Evolutionary conservation across 2,888 invertebrate genomes (phyloP).

Genomic region (Aphodius granarius): DNA sequence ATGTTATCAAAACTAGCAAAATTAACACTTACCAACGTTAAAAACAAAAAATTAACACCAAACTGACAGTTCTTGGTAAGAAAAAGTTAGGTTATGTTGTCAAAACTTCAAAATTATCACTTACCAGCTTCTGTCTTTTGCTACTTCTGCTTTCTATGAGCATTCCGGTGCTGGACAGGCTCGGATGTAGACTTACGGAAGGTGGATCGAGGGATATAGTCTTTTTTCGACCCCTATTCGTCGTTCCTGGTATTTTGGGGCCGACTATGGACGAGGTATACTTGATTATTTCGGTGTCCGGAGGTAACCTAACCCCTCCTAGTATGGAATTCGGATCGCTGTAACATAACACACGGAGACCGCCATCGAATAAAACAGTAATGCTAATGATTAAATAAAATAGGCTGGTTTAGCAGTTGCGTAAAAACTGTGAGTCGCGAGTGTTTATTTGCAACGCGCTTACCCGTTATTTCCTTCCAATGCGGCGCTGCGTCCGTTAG

Average conservation of each 20-base stretch:
- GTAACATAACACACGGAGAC: constrained; percentile 40
- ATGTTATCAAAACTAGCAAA: no score
- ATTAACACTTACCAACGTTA: no score
- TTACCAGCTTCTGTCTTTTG: constrained; percentile 52
- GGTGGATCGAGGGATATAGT: constrained; percentile 84
- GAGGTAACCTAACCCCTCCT: constrained; percentile 81
- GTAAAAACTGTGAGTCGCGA: background rate
- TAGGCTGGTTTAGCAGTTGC: background rate
- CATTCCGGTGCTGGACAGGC: constrained; percentile 53
- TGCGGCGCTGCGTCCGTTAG: constrained; percentile 61
- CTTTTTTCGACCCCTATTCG: constrained; percentile 84
- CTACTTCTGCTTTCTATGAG: constrained; percentile 55
- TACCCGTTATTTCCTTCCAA: constrained; percentile 73
- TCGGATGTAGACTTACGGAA: constrained; percentile 61
- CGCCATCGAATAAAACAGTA: background rate
- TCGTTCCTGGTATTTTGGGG: constrained; percentile 82
- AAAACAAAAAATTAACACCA: no score
- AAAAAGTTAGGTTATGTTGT: no score
- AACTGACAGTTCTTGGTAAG: no score
- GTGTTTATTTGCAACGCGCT: constrained; percentile 34
- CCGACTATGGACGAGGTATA: constrained; percentile 87
- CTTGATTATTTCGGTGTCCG: constrained; percentile 88
- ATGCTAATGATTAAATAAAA: constrained; percentile 7
- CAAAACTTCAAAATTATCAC: no score
- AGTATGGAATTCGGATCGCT: constrained; percentile 83